A percentile compares a stretch with the other conserved stretches of the same genome.
phyloP scores from a whole-genome alignment of 1,140 invertebrate species.

The Drosophila melanogaster region DNA sequence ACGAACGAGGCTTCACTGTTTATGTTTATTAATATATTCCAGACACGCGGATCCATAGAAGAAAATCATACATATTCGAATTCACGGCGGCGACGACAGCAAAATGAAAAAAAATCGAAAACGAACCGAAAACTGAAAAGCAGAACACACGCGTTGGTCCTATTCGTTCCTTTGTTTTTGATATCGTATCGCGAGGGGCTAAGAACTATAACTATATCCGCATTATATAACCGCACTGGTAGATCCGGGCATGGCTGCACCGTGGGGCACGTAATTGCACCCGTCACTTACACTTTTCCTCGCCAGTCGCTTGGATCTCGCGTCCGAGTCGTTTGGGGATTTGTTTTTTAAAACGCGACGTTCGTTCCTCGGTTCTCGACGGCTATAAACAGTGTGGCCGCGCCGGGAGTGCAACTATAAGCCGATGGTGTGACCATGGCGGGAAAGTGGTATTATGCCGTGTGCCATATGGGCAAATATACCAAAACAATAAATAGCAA shows the following conservation, averaged over 20 bases:
- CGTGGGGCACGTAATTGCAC: constrained; percentile 15
- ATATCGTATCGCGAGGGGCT: not conserved
- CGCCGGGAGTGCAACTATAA: not conserved
- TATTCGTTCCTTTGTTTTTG: constrained; percentile 40
- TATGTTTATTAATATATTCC: constrained; percentile 70
- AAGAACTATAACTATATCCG: constrained; percentile 3
- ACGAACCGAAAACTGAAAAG: constrained; percentile 10
- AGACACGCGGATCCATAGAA: constrained; percentile 59
- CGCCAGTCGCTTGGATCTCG: constrained; percentile 39
- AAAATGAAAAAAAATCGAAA: constrained; percentile 7
- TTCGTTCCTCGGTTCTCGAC: constrained; percentile 3
- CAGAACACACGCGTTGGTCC: constrained; percentile 66
- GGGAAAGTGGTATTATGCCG: not conserved
- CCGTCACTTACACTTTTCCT: constrained; percentile 68
- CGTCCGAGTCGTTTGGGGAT: constrained; percentile 44
- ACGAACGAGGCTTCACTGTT: constrained; percentile 40
- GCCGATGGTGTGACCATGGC: not conserved
- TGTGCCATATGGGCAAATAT: not conserved
- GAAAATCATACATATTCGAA: constrained; percentile 50
- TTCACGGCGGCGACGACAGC: constrained; percentile 45
- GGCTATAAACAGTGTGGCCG: constrained; percentile 4
- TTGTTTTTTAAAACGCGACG: constrained; percentile 42
- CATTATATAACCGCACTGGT: constrained; percentile 35
- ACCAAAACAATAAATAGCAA: not conserved
- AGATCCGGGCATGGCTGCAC: constrained; percentile 8